phyloP scores from a whole-genome alignment of 2,888 invertebrate genomes.

The Mythimna ferrago region DNA sequence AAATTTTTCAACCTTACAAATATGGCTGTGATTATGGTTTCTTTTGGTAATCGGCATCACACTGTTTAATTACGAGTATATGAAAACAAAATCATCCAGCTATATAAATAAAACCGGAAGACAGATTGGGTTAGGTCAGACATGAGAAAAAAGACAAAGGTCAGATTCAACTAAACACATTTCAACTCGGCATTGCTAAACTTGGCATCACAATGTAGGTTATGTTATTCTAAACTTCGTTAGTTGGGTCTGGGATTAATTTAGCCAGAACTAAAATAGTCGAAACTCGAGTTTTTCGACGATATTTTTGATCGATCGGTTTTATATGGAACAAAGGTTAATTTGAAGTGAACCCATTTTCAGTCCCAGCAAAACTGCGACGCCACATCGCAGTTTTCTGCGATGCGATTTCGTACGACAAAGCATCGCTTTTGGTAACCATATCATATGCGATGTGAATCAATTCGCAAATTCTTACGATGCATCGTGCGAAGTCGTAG shows the following conservation, averaged over 20 bases:
- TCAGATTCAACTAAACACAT: constrained; percentile 2
- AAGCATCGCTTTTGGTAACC: too few species aligned
- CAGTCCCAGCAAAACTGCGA: too few species aligned
- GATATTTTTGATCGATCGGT: background rate
- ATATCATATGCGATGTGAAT: too few species aligned
- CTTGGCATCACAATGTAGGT: constrained; percentile 18
- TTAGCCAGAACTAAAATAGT: constrained; percentile 3
- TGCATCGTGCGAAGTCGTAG: too few species aligned
- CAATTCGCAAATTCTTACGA: too few species aligned
- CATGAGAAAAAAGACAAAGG: background rate
- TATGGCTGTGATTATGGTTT: background rate
- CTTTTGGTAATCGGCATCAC: background rate
- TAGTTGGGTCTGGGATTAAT: background rate
- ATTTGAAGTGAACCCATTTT: background rate
- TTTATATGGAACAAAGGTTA: background rate
- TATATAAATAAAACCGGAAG: background rate
- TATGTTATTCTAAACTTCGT: constrained; percentile 9
- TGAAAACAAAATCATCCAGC: background rate
- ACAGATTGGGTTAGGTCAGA: background rate
- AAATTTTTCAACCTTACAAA: background rate
- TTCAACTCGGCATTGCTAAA: constrained; percentile 15
- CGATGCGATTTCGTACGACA: too few species aligned
- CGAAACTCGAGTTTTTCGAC: background rate
- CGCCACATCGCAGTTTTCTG: too few species aligned
- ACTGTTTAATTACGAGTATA: background rate